Evolutionary conservation across 2,797 vertebrate genomes (phyloP).

Genomic region (Thripadectes ignobilis): DNA sequence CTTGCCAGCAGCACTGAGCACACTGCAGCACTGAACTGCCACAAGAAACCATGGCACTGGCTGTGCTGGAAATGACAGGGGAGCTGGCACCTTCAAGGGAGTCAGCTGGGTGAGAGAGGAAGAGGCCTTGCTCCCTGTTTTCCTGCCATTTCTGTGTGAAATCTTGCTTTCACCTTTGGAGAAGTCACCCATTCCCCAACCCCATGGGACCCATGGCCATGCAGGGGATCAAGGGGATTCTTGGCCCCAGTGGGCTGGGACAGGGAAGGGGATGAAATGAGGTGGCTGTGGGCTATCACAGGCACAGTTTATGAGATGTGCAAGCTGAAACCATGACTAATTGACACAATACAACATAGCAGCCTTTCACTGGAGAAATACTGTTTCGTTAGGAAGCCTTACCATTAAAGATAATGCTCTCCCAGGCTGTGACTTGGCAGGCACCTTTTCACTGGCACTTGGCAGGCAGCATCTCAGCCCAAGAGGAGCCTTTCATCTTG

Average conservation of each 20-base stretch:
- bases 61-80: not conserved
- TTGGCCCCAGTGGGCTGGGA: not conserved
- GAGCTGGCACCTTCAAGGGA: not conserved
- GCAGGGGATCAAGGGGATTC: not conserved
- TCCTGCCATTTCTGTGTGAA: not conserved
- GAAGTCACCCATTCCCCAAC: not conserved
- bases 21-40: not conserved
- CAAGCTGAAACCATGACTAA: not conserved
- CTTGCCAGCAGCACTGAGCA: not conserved
- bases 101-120: not conserved
- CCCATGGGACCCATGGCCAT: fast-evolving
- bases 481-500: not conserved
- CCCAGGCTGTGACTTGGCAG: not conserved
- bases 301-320: not conserved
- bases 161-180: not conserved
- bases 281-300: not conserved
- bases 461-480: not conserved
- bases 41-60: not conserved
- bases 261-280: not conserved
- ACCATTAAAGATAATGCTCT: not conserved
- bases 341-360: not conserved
- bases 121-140: not conserved
- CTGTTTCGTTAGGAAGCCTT: not conserved
- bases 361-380: not conserved
- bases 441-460: not conserved